Evolutionary conservation across 2,888 invertebrate genomes (phyloP).

Genomic region (Salpingus planirostris): DNA sequence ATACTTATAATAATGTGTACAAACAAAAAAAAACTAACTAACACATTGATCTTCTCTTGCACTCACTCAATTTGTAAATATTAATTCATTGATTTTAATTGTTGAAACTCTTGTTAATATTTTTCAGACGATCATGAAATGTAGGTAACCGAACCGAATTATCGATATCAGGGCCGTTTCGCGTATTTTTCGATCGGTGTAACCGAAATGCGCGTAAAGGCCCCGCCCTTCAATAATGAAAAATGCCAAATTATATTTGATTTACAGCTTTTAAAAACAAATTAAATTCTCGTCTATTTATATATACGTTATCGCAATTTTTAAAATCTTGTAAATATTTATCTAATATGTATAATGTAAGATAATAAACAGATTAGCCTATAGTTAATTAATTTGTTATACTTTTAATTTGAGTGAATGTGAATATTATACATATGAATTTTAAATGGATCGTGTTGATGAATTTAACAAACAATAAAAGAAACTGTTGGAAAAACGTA

Average conservation of each 20-base stretch:
- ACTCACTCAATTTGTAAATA: slow-evolving; percentile 11
- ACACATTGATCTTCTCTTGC: slow-evolving; percentile 8
- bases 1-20: slow-evolving; percentile 10
- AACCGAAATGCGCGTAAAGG: background rate
- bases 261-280: no score
- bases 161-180: background rate
- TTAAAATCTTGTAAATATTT: slow-evolving; percentile 12
- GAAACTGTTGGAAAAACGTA: slow-evolving; percentile 3
- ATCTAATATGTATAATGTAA: slow-evolving; percentile 11
- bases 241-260: no score
- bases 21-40: slow-evolving; percentile 2
- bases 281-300: no score
- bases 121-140: no score
- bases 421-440: slow-evolving; percentile 4
- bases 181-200: background rate
- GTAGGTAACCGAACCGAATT: slow-evolving; percentile 1
- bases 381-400: slow-evolving; percentile 11
- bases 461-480: no score
- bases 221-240: no score
- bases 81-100: background rate
- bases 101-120: no score
- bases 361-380: slow-evolving; percentile 8
- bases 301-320: slow-evolving; percentile 1
- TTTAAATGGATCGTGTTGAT: no score
- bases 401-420: slow-evolving; percentile 9